phyloP scores from a whole-genome alignment of 2,888 invertebrate genomes.

The Lepidochrysops patricia region DNA sequence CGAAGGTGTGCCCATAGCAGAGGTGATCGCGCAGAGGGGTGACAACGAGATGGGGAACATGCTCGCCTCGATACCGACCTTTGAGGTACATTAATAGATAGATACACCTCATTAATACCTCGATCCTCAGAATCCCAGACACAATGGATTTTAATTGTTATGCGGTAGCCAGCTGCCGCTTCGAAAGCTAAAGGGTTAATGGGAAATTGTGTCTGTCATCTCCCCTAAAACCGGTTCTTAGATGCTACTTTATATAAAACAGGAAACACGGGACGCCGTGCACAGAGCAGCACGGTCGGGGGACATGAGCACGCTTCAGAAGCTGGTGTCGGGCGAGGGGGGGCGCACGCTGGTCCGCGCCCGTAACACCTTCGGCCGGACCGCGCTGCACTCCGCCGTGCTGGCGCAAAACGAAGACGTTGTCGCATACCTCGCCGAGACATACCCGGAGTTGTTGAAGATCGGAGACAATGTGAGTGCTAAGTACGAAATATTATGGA shows the following conservation, averaged over 20 bases:
- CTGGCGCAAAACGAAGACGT: constrained; percentile 87
- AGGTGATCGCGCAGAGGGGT: constrained; percentile 80
- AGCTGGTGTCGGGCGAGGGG: constrained; percentile 70
- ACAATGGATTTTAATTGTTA: too few relatives aligned
- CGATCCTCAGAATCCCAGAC: too few relatives aligned
- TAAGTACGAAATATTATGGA: too few relatives aligned
- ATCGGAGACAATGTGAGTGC: constrained; percentile 88
- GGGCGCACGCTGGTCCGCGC: constrained; percentile 52
- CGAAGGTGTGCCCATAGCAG: constrained; percentile 78
- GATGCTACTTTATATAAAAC: neutral
- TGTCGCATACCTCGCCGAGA: constrained; percentile 82
- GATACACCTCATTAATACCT: too few relatives aligned
- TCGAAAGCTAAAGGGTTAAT: too few relatives aligned
- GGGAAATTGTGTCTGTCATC: too few relatives aligned
- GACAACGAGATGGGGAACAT: constrained; percentile 80
- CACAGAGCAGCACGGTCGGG: constrained; percentile 81
- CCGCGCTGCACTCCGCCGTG: constrained; percentile 90
- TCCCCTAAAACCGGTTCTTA: too few relatives aligned
- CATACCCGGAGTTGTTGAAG: constrained; percentile 81
- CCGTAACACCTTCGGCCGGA: constrained; percentile 82
- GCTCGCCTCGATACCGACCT: constrained; percentile 80
- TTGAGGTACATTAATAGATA: too few relatives aligned
- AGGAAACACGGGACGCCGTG: constrained; percentile 85
- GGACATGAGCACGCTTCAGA: constrained; percentile 74
- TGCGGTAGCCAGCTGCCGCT: too few relatives aligned